Evolutionary conservation across 2,113 vertebrate genomes (phyloP).

Genomic region (Apteryx owenii): DNA sequence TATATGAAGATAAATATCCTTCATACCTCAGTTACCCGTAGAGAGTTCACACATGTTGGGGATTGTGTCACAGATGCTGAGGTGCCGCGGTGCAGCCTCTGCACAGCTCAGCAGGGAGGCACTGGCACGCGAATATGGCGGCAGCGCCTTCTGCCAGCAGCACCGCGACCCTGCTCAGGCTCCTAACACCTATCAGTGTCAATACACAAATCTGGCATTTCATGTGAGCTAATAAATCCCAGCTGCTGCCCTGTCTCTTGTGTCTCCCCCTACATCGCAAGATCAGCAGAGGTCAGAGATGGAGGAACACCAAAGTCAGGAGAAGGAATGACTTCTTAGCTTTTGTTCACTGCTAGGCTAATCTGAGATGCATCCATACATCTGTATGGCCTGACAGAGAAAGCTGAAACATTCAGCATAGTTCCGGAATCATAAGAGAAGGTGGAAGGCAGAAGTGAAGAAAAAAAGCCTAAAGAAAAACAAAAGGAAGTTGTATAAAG

Average conservation of each 20-base stretch:
- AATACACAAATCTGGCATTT: background rate
- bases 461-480: background rate
- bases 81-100: background rate
- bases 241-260: background rate
- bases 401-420: background rate
- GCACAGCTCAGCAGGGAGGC: background rate
- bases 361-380: background rate
- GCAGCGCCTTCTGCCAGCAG: background rate
- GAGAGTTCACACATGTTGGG: background rate
- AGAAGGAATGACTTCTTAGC: background rate
- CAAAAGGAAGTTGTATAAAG: background rate
- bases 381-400: background rate
- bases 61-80: background rate
- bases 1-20: background rate
- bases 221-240: background rate
- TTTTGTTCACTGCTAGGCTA: background rate
- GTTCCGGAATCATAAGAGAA: background rate
- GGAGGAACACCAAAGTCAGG: background rate
- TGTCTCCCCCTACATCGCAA: background rate
- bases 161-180: background rate
- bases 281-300: background rate
- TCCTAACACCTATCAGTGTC: background rate
- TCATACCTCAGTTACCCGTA: background rate
- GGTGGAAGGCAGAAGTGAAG: background rate
- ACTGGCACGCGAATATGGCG: background rate